Base-by-base conservation (phyloP, 1,140 invertebrate species). In the Caenorhabditis remanei region DNA sequence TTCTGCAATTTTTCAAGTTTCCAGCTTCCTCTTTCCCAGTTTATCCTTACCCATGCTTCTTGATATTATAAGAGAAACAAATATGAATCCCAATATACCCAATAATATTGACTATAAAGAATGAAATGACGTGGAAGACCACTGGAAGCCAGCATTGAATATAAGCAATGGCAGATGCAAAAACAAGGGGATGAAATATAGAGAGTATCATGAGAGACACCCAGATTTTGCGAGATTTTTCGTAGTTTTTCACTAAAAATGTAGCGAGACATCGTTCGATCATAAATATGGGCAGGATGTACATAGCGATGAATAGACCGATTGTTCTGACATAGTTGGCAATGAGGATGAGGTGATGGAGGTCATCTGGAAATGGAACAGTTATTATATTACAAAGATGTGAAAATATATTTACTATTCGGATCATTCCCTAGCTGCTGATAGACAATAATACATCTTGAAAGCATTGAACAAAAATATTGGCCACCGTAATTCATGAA, bases 241-340 rank as follows among this genome's bases (percentile, higher is more conserved):
- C 71, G n/a, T 79, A 79, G 71, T 79, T 79, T 79, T 43, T 79
- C n/a, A 79, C 71, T 8, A 79, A 24, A 24, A 79, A 79, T n/a
- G 71, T 50, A 1, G 71, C 71, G 0, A 79, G n/a, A 79, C 71
- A 79, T 32, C 71, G 43, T 50, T 79, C 71, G 9, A 79, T 50
- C 71, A 53, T 79, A 50, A 79, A 79, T 6, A 79, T 79, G 2
- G 71, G 71, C 8, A 79, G 71, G 9, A 79, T 79, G 71, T 79
- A 79, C 71, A 79, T 79, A 1, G 71, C 71, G 11, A 79, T 79
- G 46, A 79, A 79, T 16, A 79, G 11, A 11, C 71, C 43, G n/a
- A 79, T 50, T 21, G 71, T 79, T 50, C 71, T 6, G 19, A 53
- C 46, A 32, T 50, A 79, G 14, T 79, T 79, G 1, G 71, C 71